Percentiles rank a stretch among this genome's conserved stretches.
phyloP scores from a whole-genome alignment of 2,113 vertebrate species.

The Poicephalus gulielmi region DNA sequence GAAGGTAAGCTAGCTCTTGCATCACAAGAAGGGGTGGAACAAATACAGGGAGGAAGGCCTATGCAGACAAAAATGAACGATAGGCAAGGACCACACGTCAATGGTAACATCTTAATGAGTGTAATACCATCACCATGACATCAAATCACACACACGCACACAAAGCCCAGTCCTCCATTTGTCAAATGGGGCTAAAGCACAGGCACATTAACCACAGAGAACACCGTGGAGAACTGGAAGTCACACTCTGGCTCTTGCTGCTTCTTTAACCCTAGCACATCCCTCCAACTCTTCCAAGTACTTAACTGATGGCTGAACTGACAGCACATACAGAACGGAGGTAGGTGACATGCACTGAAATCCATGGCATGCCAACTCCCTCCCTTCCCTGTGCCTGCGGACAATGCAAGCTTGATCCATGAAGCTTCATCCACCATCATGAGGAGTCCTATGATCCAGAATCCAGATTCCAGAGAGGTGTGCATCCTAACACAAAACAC shows the following conservation, averaged over 20 bases:
- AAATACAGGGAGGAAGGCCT: background rate
- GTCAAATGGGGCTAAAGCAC: background rate
- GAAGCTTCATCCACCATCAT: background rate
- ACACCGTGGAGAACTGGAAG: background rate
- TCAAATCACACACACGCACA: background rate
- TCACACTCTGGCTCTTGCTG: background rate
- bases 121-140: background rate
- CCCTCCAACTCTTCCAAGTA: background rate
- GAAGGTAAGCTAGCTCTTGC: background rate
- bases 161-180: background rate
- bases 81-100: background rate
- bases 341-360: accelerated
- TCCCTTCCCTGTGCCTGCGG: background rate
- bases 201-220: background rate
- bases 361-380: background rate
- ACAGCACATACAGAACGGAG: accelerated
- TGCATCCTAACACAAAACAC: background rate
- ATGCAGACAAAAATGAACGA: background rate
- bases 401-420: accelerated
- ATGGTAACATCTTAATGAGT: background rate
- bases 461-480: background rate
- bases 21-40: background rate
- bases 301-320: too few relatives aligned
- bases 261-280: background rate
- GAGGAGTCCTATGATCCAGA: accelerated